Evolutionary conservation across 2,888 invertebrate species (phyloP), one percentile per base, ranked within the genome.

Genomic region (Eupithecia centaureata): DNA sequence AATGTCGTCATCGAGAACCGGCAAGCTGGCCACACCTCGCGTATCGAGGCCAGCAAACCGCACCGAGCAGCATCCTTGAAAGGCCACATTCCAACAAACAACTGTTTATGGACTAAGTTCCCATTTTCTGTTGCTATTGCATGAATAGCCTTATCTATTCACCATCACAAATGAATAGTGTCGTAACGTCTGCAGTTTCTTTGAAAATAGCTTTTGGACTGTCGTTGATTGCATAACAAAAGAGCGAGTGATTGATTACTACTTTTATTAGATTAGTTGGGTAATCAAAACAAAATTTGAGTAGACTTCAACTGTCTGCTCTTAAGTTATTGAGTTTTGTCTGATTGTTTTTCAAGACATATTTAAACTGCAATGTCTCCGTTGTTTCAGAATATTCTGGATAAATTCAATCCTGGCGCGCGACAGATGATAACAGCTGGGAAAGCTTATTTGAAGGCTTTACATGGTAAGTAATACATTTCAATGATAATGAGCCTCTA

Each of bases 361-460:
- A 22, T 51, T 57, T 51, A 64, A 65, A 56, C 61, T 15, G 12
- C 18, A 47, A 59, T 62, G 33, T 67, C 38, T 73, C 52, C 27
- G n/a, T 94, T 94, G 90, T 96, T 97, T 77, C 95, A 98, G 98
- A 98, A 98, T 89, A 97, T 98, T 91, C 94, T 98, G 94, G 98
- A 98, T 89, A 98, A 98, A 94, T 98, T 98, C 94, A 98, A 98
- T 94, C 98, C 98, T 67, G 97, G 98, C 76, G 97, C 98, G 56
- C 95, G 98, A 82, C 98, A 98, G 93, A 95, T 98, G 95, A 97
- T 98, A 91, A 96, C 97, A 80, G 97, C 98, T 79, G 98, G 98
- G 70, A 98, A 98, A 91, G 97, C 98, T 70, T 98, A 98, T 90
- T 94, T 98, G 81, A 98, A 98, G 91, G 97, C 98, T 80, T 95